Evolutionary conservation across 2,797 vertebrate species (phyloP).

Genomic region (Valencia hispanica): DNA sequence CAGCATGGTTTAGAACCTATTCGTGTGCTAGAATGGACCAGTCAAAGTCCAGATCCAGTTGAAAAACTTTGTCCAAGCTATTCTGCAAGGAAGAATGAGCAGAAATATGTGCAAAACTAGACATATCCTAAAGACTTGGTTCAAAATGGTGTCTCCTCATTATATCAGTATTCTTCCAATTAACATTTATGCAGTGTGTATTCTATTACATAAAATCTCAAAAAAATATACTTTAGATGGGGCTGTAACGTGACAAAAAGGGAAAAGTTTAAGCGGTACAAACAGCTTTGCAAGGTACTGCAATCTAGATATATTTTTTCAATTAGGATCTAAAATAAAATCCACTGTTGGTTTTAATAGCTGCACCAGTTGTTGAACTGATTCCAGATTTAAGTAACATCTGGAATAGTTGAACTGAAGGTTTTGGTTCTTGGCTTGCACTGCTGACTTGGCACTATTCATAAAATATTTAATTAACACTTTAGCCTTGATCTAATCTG

Average conservation of each 20-base stretch:
- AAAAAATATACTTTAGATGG: not conserved
- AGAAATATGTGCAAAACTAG: not conserved
- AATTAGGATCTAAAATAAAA: constrained; percentile 27
- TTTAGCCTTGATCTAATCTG: constrained; percentile 15
- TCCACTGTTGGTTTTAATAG: constrained; percentile 32
- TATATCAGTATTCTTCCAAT: not conserved
- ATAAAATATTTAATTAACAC: constrained; percentile 8
- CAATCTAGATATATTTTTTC: constrained; percentile 34
- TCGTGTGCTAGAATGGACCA: not conserved
- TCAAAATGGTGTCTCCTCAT: not conserved
- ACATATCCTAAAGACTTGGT: not conserved
- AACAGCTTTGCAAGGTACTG: constrained; percentile 1
- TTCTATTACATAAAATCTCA: not conserved
- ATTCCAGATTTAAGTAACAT: constrained; percentile 47
- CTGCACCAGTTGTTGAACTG: constrained; percentile 54
- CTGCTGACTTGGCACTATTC: constrained; percentile 32
- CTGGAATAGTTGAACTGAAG: constrained; percentile 65
- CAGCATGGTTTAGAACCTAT: not conserved
- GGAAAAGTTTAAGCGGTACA: not conserved
- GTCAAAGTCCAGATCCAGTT: not conserved
- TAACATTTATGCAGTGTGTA: not conserved
- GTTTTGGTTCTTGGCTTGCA: constrained; percentile 60
- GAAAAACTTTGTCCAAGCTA: not conserved
- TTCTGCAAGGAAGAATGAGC: not conserved
- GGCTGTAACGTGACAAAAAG: not conserved